Conservation (phyloP, 2,113 vertebrate genomes). For the Eudyptes chrysolophus region DNA sequence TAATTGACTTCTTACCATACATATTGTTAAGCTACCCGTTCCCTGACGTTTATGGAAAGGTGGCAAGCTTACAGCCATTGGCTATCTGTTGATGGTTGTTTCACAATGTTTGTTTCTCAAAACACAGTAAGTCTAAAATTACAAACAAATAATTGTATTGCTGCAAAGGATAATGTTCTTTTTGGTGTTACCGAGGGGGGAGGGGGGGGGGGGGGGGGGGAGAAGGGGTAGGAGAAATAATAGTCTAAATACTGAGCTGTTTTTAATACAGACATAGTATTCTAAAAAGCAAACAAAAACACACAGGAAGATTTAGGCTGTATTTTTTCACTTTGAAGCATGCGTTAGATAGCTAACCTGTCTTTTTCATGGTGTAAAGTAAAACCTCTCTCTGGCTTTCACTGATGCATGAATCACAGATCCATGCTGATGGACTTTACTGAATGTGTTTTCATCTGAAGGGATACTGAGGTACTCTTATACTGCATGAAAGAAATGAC, state of each 20-base stretch:
- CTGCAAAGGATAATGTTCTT: too few relatives aligned
- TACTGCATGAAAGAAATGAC: neutral
- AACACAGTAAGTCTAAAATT: conserved; percentile 51
- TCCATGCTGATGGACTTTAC: conserved; percentile 52
- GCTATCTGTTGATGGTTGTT: conserved; percentile 48
- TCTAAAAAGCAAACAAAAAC: neutral
- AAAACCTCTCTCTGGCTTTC: conserved; percentile 26
- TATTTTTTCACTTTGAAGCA: conserved; percentile 5
- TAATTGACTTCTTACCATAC: conserved; percentile 71
- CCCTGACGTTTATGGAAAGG: conserved; percentile 61
- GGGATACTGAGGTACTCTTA: neutral
- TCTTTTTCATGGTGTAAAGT: neutral
- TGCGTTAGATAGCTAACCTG: neutral
- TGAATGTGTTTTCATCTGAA: conserved; percentile 42
- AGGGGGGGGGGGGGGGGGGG: neutral
- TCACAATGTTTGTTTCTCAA: conserved; percentile 7
- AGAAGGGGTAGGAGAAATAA: neutral
- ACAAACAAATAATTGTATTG: conserved; percentile 30
- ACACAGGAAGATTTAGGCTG: neutral
- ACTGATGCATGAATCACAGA: conserved; percentile 30
- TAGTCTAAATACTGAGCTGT: neutral
- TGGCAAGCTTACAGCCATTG: conserved; percentile 40
- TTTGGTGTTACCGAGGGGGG: too few relatives aligned
- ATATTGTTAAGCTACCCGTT: conserved; percentile 48
- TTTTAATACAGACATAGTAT: neutral